phyloP scores from a whole-genome alignment of 2,113 vertebrate species.

The Saguinus midas region DNA sequence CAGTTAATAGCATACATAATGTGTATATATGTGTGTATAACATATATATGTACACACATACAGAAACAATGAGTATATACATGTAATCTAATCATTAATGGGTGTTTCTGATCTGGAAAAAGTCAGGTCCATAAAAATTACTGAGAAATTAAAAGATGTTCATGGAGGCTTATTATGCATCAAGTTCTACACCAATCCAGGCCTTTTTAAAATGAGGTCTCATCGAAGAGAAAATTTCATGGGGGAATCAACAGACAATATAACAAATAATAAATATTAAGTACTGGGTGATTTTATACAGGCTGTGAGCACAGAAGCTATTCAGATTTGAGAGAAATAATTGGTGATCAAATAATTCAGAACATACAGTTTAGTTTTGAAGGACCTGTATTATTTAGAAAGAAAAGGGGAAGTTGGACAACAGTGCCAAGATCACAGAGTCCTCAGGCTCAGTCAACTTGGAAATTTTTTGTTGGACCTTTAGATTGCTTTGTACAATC shows the following conservation, averaged over 20 bases:
- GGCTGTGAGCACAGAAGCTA: not conserved
- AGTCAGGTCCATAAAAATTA: not conserved
- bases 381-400: not conserved
- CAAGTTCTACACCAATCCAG: not conserved
- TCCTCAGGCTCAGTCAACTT: not conserved
- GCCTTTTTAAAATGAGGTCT: not conserved
- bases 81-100: not conserved
- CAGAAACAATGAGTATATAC: not conserved
- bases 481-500: not conserved
- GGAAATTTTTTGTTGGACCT: not conserved
- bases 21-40: rapidly evolving
- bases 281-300: not conserved
- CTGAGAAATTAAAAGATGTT: not conserved
- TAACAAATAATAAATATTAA: not conserved
- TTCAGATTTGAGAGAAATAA: not conserved
- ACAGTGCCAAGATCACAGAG: not conserved
- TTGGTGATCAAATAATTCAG: not conserved
- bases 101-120: not conserved
- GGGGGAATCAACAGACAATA: not conserved
- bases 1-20: too few relatives aligned
- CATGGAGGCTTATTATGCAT: not conserved
- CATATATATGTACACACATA: too few relatives aligned
- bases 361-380: not conserved
- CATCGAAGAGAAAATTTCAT: not conserved
- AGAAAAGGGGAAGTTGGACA: not conserved